Evolutionary conservation across 2,888 invertebrate species (phyloP).

Genomic region (Cantharis flavilabris): DNA sequence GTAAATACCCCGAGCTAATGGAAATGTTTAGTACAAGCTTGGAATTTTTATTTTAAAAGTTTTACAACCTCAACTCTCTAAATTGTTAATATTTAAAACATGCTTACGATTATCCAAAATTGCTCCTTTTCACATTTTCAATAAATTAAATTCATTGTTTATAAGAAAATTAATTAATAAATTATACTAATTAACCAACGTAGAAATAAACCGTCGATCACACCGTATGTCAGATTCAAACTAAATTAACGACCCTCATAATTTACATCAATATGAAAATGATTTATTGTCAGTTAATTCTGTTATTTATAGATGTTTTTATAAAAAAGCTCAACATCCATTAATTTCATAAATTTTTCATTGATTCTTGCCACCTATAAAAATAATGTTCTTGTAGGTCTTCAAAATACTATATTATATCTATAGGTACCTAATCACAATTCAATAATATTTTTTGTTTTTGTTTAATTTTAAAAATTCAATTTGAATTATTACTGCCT

Average conservation of each 20-base stretch:
- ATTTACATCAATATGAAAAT: conserved; percentile 24
- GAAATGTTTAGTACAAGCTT: conserved; percentile 12
- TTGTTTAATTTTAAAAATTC: no score
- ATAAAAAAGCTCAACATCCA: conserved; percentile 5
- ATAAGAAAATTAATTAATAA: conserved; percentile 6
- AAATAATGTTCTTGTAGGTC: background rate
- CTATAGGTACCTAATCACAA: no score
- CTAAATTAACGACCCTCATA: conserved; percentile 25
- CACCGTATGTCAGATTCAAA: conserved; percentile 18
- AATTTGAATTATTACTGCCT: no score
- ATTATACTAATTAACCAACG: conserved; percentile 16
- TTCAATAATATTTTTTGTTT: no score
- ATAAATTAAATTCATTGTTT: background rate
- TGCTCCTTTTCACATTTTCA: background rate
- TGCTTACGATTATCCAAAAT: background rate
- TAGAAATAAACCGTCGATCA: conserved; percentile 21
- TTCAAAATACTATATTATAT: background rate
- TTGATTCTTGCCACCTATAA: conserved; percentile 4
- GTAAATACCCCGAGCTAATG: conserved; percentile 21
- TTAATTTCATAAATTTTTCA: conserved; percentile 10
- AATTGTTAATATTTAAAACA: background rate
- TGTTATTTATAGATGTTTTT: conserved; percentile 23
- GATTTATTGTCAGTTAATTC: conserved; percentile 22
- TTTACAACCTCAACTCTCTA: background rate
- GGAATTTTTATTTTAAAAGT: conserved; percentile 15